Base-by-base conservation (phyloP, 2,888 invertebrate species). In the Folsomia manolachei region DNA sequence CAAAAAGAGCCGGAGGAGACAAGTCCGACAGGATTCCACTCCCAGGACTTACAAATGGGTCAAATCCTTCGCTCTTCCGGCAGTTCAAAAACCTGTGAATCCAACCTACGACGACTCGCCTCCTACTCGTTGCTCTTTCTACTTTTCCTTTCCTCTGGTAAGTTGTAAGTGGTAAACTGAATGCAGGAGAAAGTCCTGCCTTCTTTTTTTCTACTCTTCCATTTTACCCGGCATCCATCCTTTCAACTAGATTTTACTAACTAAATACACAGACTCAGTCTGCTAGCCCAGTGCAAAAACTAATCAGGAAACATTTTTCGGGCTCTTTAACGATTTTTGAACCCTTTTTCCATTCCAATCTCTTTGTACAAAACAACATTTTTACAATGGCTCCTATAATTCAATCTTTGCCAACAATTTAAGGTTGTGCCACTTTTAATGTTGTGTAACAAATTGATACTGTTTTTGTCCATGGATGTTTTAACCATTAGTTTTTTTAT, bases 1-100 rank as follows among this genome's bases (percentile, higher is more conserved):
- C 18, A 56, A 56, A 56, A 56, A 56, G 7, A 19, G 56, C 39
- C 39, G 39, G 39, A 39, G 39, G 39, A 39, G 39, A 39, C 39
- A 39, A 39, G 39, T 39, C 39, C 39, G 39, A 39, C 7, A 39
- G 14, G 39, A 39, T n/a, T n/a, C n/a, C n/a, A n/a, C n/a, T n/a
- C n/a, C n/a, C 7, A 39, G 39, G 39, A 39, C 7, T 39, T 14
- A 4, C 64, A 66, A 66, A 66, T 66, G 52, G 66, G 66, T 66
- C 66, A 52, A 64, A 64, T 39, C 9, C 64, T 64, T 27, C n/a
- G 19, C 27, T 26, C 64, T 64, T 64, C 64, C 39, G 27, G 27
- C n/a, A 27, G 64, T 19, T 64, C 39, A 26, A 64, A 64, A 27
- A 64, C 4, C 7, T 39, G 9, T 21, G 39, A 64, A 27, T 64